Evolutionary conservation across 2,888 invertebrate genomes (phyloP), one percentile per base, ranked within the genome.

Genomic region (Leistus spinibarbis): DNA sequence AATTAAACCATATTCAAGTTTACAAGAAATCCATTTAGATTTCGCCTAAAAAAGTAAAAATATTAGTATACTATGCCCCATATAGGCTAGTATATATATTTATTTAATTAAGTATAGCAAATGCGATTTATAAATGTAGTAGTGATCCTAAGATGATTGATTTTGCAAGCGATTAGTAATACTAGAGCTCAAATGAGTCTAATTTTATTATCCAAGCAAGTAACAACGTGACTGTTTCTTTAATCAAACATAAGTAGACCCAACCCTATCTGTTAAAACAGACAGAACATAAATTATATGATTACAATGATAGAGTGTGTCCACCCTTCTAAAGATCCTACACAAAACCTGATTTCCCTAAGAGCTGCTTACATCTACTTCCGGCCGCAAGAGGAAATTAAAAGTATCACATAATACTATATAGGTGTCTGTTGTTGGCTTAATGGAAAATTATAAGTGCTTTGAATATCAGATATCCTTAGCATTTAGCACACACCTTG

Each of bases 341-440:
- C 63, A 60, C 57, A 66, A 64, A 73, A 73, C 73, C 62, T 73
- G 73, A 73, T 73, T 73, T 73, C 73, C 73, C 73, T 73, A 73
- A 73, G 73, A 73, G 73, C 73, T 67, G 73, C 73, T 73, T 73
- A 73, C 73, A 63, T 71, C 17, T 60, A 22, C 67, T 73, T 67
- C 73, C 67, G 73, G 67, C 20, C 60, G 9, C 10, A n/a, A 19
- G 73, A 73, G 73, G 73, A 73, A 73, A 73, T 73, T 73, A 73
- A 73, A 73, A 73, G 73, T 73, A 73, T 73, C 73, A 73, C 73
- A 73, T 73, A 73, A 73, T 73, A 73, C 73, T 62, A 24, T 27
- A 19, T 63, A 22, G 20, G 19, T 60, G 53, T 73, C 53, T 73
- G 22, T 62, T 53, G 22, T 62, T 53, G 22, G 57, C 57, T 40